Base-by-base conservation (phyloP, 2,797 vertebrate genomes). In the Sebastes itinus region DNA sequence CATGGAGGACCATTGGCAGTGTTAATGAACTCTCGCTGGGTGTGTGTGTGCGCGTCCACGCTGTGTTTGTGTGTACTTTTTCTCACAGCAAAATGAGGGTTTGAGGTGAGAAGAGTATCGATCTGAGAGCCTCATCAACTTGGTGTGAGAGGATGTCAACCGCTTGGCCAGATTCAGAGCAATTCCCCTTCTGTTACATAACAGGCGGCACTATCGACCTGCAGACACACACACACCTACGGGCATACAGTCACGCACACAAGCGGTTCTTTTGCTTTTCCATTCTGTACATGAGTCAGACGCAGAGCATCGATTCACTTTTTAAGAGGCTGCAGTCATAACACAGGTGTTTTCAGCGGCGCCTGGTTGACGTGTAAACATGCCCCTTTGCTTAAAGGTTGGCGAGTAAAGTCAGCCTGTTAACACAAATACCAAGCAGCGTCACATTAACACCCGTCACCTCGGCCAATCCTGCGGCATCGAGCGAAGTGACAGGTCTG, bases 81-180 rank as follows among this genome's bases (percentile, higher is more conserved):
- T 42, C 75, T 75, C 42, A 42, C 52, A 28, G 80, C 78, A 86
- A 91, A 90, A 90, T 83, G 77, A 88, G 89, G 82, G 87, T 92
- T 89, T 82, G 88, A 86, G 83, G 85, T 88, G 89, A 92, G 88
- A 38, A 62, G 80, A 55, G 77, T 93, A 95, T 95, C 87, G 93
- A 96, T 95, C 91, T 60, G 59, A 84, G 80, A 81, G 84, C 82
- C 90, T 92, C 91, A 93, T 95, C 91, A 91, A 83, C 88, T 84
- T 72, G 78, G 79, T 85, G 82, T 81, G 91, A 91, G 70, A 80
- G 81, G 80, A 87, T 90, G 90, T 92, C 92, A 91, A 90, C 87
- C 28, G 68, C 87, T 79, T 81, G 88, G 84, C 83, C 72, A 77
- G 87, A 88, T 86, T 91, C 72, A 20, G 79, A 90, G 82, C 79